phyloP scores from a whole-genome alignment of 2,888 invertebrate species.

The Leptopilina drosophilae region DNA sequence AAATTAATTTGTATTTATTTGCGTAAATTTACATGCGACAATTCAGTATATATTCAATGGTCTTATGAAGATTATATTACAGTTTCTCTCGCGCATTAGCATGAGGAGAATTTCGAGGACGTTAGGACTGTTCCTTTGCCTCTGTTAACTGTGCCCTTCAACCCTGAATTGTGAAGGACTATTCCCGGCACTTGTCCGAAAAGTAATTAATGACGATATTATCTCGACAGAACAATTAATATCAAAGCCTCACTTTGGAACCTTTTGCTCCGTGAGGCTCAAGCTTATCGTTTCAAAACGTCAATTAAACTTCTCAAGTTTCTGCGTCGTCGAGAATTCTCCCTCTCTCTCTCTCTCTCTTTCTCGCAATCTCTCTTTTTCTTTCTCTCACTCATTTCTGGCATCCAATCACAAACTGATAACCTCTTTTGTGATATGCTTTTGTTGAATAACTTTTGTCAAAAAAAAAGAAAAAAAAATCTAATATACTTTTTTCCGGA shows the following conservation, averaged over 20 bases:
- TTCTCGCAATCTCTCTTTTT: too few relatives aligned
- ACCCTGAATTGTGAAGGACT: conserved; percentile 8
- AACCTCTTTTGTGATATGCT: background rate
- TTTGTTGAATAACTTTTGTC: too few relatives aligned
- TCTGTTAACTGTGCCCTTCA: conserved; percentile 8
- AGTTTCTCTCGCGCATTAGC: conserved; percentile 13
- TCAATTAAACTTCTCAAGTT: conserved; percentile 28
- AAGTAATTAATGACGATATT: conserved; percentile 14
- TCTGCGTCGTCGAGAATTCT: conserved; percentile 6
- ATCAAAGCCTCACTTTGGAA: conserved; percentile 25
- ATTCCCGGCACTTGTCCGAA: conserved; percentile 12
- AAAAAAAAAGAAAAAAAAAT: too few relatives aligned
- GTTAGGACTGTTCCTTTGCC: conserved; percentile 23
- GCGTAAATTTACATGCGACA: too few relatives aligned
- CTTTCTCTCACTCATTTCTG: background rate
- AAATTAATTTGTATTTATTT: too few relatives aligned
- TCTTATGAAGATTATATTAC: conserved; percentile 13
- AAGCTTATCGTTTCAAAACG: conserved; percentile 30
- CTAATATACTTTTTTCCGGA: too few relatives aligned
- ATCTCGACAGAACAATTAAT: conserved; percentile 31
- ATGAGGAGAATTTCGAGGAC: conserved; percentile 29
- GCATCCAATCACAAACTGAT: background rate
- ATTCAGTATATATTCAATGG: too few relatives aligned
- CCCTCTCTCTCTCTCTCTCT: too few relatives aligned
- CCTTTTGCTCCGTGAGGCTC: conserved; percentile 11